These are phyloP conservation scores for Drosophila suzukii DNA, from an alignment of 1,140 invertebrate species.

Conservation along the genomic window DNA sequence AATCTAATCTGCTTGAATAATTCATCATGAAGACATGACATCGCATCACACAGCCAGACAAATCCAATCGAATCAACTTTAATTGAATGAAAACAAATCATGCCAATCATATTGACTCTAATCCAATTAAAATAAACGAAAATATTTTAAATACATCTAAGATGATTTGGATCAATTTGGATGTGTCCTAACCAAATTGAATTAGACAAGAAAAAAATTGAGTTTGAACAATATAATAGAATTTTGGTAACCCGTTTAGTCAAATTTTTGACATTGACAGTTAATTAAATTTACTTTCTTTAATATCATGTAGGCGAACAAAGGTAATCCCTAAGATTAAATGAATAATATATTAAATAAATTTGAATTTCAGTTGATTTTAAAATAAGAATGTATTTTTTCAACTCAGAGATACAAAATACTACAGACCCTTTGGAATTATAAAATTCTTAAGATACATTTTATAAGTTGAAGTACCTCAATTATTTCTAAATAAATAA, in stretches of 20 bases:
- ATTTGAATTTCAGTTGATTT: too few species aligned
- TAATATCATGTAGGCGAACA: too few species aligned
- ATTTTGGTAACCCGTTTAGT: neutral
- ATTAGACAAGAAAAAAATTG: neutral
- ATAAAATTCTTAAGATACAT: too few species aligned
- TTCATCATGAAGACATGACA: slow-evolving; percentile 31
- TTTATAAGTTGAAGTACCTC: too few species aligned
- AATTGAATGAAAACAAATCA: slow-evolving; percentile 48
- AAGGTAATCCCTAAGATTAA: too few species aligned
- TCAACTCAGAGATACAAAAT: too few species aligned
- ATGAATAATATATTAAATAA: too few species aligned
- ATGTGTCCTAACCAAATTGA: slow-evolving; percentile 1
- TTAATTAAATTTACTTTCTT: too few species aligned
- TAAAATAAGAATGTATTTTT: too few species aligned
- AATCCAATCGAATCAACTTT: slow-evolving; percentile 37
- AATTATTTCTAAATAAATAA: too few species aligned
- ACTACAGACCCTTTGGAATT: too few species aligned
- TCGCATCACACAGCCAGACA: slow-evolving; percentile 1
- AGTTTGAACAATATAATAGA: neutral
- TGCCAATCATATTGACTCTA: slow-evolving; percentile 38
- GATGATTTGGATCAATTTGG: slow-evolving; percentile 16
- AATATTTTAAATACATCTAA: slow-evolving; percentile 10
- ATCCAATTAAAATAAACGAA: slow-evolving; percentile 37
- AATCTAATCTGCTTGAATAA: slow-evolving; percentile 35
- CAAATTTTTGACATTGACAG: too few species aligned